Base-by-base conservation (phyloP, 2,113 vertebrate species). In the Eulacestoma nigropectus region DNA sequence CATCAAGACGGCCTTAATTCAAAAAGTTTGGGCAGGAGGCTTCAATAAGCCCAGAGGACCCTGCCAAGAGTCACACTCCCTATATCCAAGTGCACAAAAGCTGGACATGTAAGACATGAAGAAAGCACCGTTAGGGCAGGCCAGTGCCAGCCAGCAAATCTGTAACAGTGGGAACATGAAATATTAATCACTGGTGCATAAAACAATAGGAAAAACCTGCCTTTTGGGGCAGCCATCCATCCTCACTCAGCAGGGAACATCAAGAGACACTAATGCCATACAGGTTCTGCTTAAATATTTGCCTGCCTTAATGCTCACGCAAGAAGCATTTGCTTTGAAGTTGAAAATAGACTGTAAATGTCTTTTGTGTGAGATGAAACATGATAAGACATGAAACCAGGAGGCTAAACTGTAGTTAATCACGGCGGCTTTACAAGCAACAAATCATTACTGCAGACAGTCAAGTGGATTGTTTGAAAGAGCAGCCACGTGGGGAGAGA, bases 291-390 rank as follows among this genome's bases (percentile, higher is more conserved):
- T 97, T 93, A 96, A 97, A 97, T 95, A 96, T 94, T 97, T 97
- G 95, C 88, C 93, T 94, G 87, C 87, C 93, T 76, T 50, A 52
- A 95, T 87, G 85, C 70, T 85, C 93, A 96, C 50, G 95, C 95
- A 57, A 86, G 96, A 90, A 94, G 89, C 95, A 63, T 96, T 90
- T 32, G 89, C 98, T 98, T 98, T 98, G 97, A 98, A 98, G 97
- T 94, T 11, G 77, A 79, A 65, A 85, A 95, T 89, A 94, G 83
- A 72, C 94, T 80, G 90, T 95, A 94, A 97, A 97, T 89, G 93
- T 90, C 94, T 95, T 94, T 96, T 94, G 95, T 95, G 91, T 26
- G 95, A 96, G 95, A 96, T 96, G 96, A 97, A 97, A 97, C 95
- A 91, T 94, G 96, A 97, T 96, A 96, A 96, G 96, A 97, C 95